Evolutionary conservation across 2,888 invertebrate genomes (phyloP).

Genomic region (Octonoba sinensis): DNA sequence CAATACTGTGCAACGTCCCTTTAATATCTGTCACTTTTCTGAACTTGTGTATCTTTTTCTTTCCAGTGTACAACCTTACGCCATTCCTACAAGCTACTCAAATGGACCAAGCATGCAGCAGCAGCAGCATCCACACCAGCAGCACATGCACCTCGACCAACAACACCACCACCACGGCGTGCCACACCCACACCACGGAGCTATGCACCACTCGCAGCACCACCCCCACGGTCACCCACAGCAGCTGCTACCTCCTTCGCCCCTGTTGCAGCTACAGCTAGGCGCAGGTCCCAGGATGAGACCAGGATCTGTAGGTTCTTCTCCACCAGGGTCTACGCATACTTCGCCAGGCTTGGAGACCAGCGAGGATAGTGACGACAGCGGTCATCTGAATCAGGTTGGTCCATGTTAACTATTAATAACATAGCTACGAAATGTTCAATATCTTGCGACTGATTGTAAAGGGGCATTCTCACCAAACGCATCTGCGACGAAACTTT

Average conservation of each 20-base stretch:
- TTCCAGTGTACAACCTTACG: slow-evolving; percentile 54
- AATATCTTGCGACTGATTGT: background rate
- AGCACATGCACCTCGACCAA: slow-evolving; percentile 15
- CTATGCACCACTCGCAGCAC: slow-evolving; percentile 35
- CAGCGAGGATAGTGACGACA: slow-evolving; percentile 89
- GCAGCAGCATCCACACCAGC: slow-evolving; percentile 24
- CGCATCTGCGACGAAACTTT: background rate
- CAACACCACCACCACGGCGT: slow-evolving; percentile 22
- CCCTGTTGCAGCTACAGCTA: slow-evolving; percentile 32
- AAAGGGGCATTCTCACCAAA: no score
- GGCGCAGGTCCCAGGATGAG: slow-evolving; percentile 19
- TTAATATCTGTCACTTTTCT: no score
- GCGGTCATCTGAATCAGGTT: slow-evolving; percentile 71
- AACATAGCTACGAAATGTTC: background rate
- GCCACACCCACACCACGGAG: slow-evolving; percentile 19
- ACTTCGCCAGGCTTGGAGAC: slow-evolving; percentile 78
- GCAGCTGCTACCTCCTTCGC: slow-evolving; percentile 37
- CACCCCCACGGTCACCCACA: slow-evolving; percentile 35
- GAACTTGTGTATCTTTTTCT: background rate
- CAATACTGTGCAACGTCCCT: no score
- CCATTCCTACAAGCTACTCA: slow-evolving; percentile 42
- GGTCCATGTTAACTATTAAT: slow-evolving; percentile 18
- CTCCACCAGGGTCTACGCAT: slow-evolving; percentile 68
- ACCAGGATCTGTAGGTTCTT: slow-evolving; percentile 56
- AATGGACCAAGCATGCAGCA: slow-evolving; percentile 44